Evolutionary conservation across 1,140 invertebrate species (phyloP).

Genomic region (Achatina immaculata): DNA sequence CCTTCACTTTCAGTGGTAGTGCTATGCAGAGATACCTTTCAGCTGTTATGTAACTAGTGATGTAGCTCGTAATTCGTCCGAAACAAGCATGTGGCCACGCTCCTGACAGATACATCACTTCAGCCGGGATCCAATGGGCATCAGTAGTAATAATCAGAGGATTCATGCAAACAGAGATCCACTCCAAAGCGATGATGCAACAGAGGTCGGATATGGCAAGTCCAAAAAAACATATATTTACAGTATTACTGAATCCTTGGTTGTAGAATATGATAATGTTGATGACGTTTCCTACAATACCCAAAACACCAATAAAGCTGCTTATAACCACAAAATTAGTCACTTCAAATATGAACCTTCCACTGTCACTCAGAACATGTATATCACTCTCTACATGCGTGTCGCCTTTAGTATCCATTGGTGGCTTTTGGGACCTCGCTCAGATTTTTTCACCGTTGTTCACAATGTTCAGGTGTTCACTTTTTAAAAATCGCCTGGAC

Average conservation of each 20-base stretch:
- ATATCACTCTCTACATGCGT: too few species aligned
- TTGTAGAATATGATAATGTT: constrained; percentile 17
- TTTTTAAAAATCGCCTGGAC: too few species aligned
- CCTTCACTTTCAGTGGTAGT: not conserved
- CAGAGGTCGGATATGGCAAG: not conserved
- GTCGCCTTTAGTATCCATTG: too few species aligned
- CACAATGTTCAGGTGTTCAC: too few species aligned
- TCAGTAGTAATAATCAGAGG: not conserved
- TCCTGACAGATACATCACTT: not conserved
- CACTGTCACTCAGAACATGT: too few species aligned
- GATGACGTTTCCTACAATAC: not conserved
- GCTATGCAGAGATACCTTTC: constrained; percentile 19
- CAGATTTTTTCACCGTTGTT: too few species aligned
- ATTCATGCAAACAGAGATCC: not conserved
- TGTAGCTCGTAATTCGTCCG: not conserved
- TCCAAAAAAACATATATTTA: constrained; percentile 11
- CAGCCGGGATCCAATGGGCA: not conserved
- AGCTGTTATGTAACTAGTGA: constrained; percentile 14
- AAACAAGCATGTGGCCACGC: constrained; percentile 19
- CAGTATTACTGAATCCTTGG: not conserved
- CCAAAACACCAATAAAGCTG: not conserved
- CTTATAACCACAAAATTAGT: not conserved
- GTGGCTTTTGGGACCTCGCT: too few species aligned
- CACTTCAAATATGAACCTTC: too few species aligned
- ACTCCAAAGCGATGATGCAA: not conserved